phyloP scores from a whole-genome alignment of 2,113 vertebrate species.

The Labrus mixtus region DNA sequence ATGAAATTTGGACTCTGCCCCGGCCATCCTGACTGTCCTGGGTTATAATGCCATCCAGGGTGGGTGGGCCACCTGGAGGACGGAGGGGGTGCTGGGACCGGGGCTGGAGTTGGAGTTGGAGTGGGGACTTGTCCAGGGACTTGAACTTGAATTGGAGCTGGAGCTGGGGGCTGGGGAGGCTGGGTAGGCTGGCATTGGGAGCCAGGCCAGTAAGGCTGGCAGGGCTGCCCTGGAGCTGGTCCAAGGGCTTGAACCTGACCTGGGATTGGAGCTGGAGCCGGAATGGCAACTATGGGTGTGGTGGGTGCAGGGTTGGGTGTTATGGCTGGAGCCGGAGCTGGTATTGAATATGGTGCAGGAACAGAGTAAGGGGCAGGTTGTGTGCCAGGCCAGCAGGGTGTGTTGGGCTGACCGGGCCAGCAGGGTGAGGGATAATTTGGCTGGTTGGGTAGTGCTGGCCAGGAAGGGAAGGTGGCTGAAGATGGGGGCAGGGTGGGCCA shows the following conservation, averaged over 20 bases:
- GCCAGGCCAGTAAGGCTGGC: slow-evolving; percentile 68
- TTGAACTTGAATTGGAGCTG: slow-evolving; percentile 56
- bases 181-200: slow-evolving; percentile 58
- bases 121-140: slow-evolving; percentile 29
- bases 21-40: slow-evolving; percentile 84
- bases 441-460: slow-evolving; percentile 75
- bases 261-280: not conserved
- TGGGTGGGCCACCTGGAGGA: slow-evolving; percentile 61
- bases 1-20: slow-evolving; percentile 70
- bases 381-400: slow-evolving; percentile 68
- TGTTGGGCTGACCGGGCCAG: slow-evolving; percentile 78
- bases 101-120: slow-evolving; percentile 4
- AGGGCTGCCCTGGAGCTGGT: slow-evolving; percentile 46
- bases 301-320: slow-evolving; percentile 46
- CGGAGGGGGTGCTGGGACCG: slow-evolving; percentile 25
- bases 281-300: slow-evolving; percentile 34
- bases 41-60: slow-evolving; percentile 78
- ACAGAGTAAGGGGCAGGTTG: slow-evolving; percentile 48
- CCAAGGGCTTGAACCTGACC: not conserved
- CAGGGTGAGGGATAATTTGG: slow-evolving; percentile 69
- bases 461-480: slow-evolving; percentile 52
- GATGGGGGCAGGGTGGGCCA: slow-evolving; percentile 71
- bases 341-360: slow-evolving; percentile 34
- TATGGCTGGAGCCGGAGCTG: slow-evolving; percentile 24
- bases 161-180: slow-evolving; percentile 8